These are phyloP conservation scores for Labeo calbasu DNA, from an alignment of 2,797 vertebrate species.

Conservation along the genomic window DNA sequence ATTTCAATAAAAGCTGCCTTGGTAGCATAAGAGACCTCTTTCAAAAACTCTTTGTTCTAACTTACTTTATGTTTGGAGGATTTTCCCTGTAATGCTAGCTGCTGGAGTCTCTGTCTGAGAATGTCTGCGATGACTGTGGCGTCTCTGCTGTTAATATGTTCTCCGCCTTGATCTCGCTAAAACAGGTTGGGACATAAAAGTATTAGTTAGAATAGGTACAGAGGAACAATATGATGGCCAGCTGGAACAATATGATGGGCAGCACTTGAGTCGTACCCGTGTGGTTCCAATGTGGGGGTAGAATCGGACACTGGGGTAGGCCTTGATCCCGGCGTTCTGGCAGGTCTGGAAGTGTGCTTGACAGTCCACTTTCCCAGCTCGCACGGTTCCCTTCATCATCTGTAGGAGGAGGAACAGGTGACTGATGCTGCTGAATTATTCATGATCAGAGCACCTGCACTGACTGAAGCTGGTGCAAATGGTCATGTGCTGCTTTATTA, in stretches of 20 bases:
- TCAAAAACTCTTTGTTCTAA: neutral
- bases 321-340: conserved; percentile 86
- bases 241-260: neutral
- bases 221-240: neutral
- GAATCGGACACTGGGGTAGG: conserved; percentile 91
- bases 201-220: neutral
- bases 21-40: neutral
- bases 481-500: neutral
- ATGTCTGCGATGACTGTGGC: conserved; percentile 82
- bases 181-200: neutral
- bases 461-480: neutral
- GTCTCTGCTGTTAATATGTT: conserved; percentile 87
- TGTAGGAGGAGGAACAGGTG: conserved; percentile 59
- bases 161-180: conserved; percentile 82
- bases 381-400: conserved; percentile 88
- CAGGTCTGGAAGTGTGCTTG: conserved; percentile 86
- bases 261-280: conserved; percentile 76
- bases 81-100: conserved; percentile 71
- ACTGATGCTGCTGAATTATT: neutral
- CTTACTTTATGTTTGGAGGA: conserved; percentile 81
- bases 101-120: conserved; percentile 81
- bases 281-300: conserved; percentile 79
- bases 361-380: conserved; percentile 95
- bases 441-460: neutral
- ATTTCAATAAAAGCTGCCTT: neutral